Base-by-base conservation (phyloP, 2,113 vertebrate genomes). In the Malaclemys terrapin region DNA sequence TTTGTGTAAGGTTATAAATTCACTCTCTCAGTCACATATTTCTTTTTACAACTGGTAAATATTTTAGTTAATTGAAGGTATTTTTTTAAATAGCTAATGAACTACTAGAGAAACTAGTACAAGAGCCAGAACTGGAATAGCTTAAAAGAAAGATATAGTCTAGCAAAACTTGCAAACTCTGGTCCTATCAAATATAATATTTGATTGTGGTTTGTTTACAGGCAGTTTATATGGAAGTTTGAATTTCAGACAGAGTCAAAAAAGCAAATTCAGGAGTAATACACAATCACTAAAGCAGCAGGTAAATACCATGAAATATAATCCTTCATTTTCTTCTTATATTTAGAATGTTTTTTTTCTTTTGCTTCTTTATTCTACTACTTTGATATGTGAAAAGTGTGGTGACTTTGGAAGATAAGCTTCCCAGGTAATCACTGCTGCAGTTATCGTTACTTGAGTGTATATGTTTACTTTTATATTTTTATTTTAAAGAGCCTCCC, bases 1-100 rank as follows among this genome's bases (percentile, higher is more conserved):
- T 85, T 11, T 69, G 85, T 87, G 38, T 81, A 79, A 81, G 96
- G 87, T 92, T 96, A 80, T 78, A 85, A 50, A 75, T 84, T 78
- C 69, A 29, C 29, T 87, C 3, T 62, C 72, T 86, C 75, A 85
- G 52, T 87, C 31, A 19, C 12, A 6, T 31, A 89, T 9, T 45
- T 27, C 12, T 93, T 94, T 85, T 80, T 85, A 49, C 45, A 90
- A 69, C 2, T 84, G 87, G 31, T 19, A 9, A 9, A 0, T 14
- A 8, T 75, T 89, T 89, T 96, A 80, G 52, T 75, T 83, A 87
- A 45, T 90, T 84, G 24, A 53, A 42, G 0, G 2, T 79, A 8
- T 89, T 94, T 89, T 42, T 42, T 25, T 2, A 49, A 84, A 95
- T 86, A 49, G 22, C 52, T 14, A 69, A 6, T 69, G 92, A 88